phyloP scores from a whole-genome alignment of 2,113 vertebrate genomes.

The Carlito syrichta region DNA sequence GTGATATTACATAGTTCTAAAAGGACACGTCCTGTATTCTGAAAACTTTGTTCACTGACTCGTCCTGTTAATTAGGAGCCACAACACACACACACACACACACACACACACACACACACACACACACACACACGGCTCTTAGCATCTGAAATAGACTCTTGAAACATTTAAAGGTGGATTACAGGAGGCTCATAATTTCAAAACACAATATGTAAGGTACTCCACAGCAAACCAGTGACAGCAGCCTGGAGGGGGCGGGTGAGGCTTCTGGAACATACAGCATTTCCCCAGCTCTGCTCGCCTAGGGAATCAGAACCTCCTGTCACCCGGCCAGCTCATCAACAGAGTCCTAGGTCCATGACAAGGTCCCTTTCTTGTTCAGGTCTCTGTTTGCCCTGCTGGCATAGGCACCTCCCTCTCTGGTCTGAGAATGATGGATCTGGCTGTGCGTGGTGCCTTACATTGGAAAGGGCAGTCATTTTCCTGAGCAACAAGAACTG shows the following conservation, averaged over 20 bases:
- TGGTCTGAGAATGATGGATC: not conserved
- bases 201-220: not conserved
- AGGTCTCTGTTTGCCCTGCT: not conserved
- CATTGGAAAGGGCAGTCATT: not conserved
- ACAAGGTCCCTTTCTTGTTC: not conserved
- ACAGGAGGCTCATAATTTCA: not conserved
- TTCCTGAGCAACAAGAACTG: not conserved
- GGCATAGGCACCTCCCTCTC: not conserved
- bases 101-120: not conserved
- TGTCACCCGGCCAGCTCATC: not conserved
- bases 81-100: not conserved
- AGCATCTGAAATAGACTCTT: not conserved
- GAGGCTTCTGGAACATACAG: not conserved
- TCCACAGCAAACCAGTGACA: not conserved
- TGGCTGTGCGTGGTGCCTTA: not conserved
- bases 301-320: not conserved
- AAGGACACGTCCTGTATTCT: not conserved
- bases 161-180: not conserved
- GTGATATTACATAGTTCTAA: not conserved
- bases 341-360: no score
- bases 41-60: no score
- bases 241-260: no score
- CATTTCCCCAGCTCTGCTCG: fast-evolving
- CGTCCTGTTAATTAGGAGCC: not conserved
- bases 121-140: not conserved